These are phyloP conservation scores for Coenonympha glycerion DNA, from an alignment of 2,888 invertebrate species.

Conservation along the genomic window DNA sequence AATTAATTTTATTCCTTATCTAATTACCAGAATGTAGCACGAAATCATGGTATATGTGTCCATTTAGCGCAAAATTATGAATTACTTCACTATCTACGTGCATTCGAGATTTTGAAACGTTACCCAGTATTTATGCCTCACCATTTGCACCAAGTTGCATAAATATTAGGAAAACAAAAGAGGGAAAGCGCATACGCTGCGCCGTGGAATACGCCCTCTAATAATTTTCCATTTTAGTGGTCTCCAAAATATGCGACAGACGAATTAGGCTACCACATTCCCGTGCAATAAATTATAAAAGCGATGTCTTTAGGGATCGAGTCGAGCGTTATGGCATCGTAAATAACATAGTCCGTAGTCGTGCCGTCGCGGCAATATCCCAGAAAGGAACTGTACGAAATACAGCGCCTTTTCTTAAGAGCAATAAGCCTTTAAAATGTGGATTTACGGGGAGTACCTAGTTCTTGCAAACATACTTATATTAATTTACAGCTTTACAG, in stretches of 20 bases:
- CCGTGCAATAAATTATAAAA: slow-evolving; percentile 61
- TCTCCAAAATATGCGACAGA: slow-evolving; percentile 52
- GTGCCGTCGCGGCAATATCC: slow-evolving; percentile 42
- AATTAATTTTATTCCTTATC: too few species aligned
- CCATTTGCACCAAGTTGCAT: slow-evolving; percentile 1
- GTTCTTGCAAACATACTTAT: slow-evolving; percentile 14
- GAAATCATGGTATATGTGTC: too few species aligned
- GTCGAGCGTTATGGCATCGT: slow-evolving; percentile 45
- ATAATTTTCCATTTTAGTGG: slow-evolving; percentile 38
- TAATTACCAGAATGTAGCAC: too few species aligned
- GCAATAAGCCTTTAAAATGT: slow-evolving; percentile 23
- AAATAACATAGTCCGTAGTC: slow-evolving; percentile 43
- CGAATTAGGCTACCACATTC: slow-evolving; percentile 64
- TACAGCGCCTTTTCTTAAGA: slow-evolving; percentile 39
- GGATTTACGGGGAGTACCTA: slow-evolving; percentile 18
- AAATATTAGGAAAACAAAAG: slow-evolving; percentile 15
- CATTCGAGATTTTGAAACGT: too few species aligned
- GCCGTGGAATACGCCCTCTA: slow-evolving; percentile 11
- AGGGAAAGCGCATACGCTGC: slow-evolving; percentile 16
- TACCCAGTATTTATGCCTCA: background rate
- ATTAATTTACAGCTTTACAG: slow-evolving; percentile 15
- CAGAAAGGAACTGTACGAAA: slow-evolving; percentile 44
- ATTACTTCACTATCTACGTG: too few species aligned
- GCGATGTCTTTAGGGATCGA: slow-evolving; percentile 55
- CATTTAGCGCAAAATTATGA: too few species aligned